phyloP scores from a whole-genome alignment of 2,888 invertebrate species.

The Polydrusus pterygomalis region DNA sequence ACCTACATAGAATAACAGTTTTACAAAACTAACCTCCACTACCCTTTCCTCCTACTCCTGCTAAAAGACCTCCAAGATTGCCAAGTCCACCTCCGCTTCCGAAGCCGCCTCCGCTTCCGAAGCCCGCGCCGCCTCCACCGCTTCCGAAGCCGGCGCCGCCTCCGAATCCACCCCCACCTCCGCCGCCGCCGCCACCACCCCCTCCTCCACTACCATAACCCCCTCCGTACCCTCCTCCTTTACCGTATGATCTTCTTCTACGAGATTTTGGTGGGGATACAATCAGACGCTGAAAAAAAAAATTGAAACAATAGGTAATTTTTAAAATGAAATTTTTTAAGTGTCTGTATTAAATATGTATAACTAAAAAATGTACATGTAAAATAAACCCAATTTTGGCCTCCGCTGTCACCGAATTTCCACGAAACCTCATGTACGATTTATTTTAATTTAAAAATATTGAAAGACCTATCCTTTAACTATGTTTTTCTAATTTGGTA shows the following conservation, averaged over 20 bases:
- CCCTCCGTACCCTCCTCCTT: conserved; percentile 66
- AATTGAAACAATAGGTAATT: too few relatives aligned
- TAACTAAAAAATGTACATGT: too few relatives aligned
- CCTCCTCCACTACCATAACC: conserved; percentile 42
- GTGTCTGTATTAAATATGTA: too few relatives aligned
- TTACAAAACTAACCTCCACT: conserved; percentile 1
- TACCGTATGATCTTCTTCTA: conserved; percentile 56
- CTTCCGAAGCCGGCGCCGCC: conserved; percentile 48
- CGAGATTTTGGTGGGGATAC: conserved; percentile 26
- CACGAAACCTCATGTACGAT: too few relatives aligned
- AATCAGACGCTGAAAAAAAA: conserved; percentile 34
- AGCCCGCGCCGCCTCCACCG: conserved; percentile 56
- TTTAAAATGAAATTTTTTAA: too few relatives aligned
- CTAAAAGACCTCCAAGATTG: background rate
- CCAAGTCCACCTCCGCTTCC: conserved; percentile 1
- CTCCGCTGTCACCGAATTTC: too few relatives aligned
- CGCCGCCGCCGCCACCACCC: conserved; percentile 58
- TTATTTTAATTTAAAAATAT: too few relatives aligned
- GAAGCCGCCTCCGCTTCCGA: conserved; percentile 23
- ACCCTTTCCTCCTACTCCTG: conserved; percentile 6
- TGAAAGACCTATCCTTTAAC: too few relatives aligned
- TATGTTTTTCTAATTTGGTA: too few relatives aligned
- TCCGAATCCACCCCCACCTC: conserved; percentile 63
- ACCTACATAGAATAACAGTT: too few relatives aligned
- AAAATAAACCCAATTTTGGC: too few relatives aligned